Evolutionary conservation across 2,113 vertebrate species (phyloP).

Genomic region (Rousettus leschenaultii): DNA sequence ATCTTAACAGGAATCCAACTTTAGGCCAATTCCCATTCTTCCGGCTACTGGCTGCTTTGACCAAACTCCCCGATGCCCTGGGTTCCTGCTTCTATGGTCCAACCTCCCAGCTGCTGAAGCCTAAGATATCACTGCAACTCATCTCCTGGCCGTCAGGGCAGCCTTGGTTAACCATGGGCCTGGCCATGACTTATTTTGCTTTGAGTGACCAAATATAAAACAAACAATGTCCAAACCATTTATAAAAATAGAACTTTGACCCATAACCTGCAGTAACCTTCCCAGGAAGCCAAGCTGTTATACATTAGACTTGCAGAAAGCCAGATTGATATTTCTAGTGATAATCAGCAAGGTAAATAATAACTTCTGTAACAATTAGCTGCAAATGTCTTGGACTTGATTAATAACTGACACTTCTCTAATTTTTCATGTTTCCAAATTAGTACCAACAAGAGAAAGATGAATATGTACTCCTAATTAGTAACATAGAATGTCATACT

Average conservation of each 20-base stretch:
- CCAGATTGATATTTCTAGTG: neutral
- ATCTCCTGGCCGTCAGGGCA: neutral
- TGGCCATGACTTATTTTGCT: neutral
- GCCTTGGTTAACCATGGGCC: neutral
- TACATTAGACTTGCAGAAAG: neutral
- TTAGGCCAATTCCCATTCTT: neutral
- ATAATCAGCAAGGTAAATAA: neutral
- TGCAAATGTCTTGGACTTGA: neutral
- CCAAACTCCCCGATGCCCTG: neutral
- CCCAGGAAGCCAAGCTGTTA: neutral
- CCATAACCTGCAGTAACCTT: neutral
- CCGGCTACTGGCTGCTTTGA: neutral
- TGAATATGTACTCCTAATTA: neutral
- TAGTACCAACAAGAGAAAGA: neutral
- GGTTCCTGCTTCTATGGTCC: neutral
- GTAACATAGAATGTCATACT: neutral
- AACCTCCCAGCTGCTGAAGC: neutral
- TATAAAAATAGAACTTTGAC: neutral
- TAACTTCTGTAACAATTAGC: neutral
- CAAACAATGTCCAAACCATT: neutral
- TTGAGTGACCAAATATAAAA: neutral
- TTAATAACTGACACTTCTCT: neutral
- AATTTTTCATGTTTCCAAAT: neutral
- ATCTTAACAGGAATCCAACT: neutral
- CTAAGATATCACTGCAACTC: neutral